Evolutionary conservation across 2,888 invertebrate species (phyloP).

Genomic region (Crossocerus cetratus): DNA sequence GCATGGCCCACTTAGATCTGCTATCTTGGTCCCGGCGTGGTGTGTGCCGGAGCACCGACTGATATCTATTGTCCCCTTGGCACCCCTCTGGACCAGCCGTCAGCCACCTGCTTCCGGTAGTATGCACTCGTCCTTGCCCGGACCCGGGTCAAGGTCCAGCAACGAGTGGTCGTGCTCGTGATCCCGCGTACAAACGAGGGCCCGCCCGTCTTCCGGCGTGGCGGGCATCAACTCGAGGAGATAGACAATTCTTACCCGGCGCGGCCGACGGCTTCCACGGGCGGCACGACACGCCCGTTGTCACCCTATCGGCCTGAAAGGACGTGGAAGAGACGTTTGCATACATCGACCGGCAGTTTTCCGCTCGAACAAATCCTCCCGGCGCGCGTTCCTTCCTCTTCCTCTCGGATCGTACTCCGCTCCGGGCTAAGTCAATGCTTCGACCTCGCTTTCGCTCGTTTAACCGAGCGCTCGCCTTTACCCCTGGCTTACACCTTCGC

Average conservation of each 20-base stretch:
- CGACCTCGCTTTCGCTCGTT: constrained; percentile 13
- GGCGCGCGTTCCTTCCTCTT: constrained; percentile 49
- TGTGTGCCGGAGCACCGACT: constrained; percentile 57
- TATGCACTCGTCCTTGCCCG: constrained; percentile 50
- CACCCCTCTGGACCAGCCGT: constrained; percentile 49
- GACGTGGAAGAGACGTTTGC: constrained; percentile 73
- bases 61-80: constrained; percentile 72
- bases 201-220: constrained; percentile 12
- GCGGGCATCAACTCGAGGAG: background rate
- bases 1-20: constrained; percentile 77
- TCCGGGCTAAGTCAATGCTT: constrained; percentile 55
- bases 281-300: constrained; percentile 71
- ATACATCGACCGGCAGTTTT: constrained; percentile 76
- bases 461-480: constrained; percentile 17
- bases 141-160: constrained; percentile 54
- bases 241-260: constrained; percentile 50
- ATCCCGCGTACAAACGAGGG: constrained; percentile 7
- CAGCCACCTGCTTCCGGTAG: constrained; percentile 50
- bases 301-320: constrained; percentile 75
- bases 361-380: constrained; percentile 74
- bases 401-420: constrained; percentile 28
- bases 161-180: background rate
- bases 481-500: constrained; percentile 15
- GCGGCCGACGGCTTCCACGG: constrained; percentile 24
- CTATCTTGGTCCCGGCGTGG: constrained; percentile 70